Conservation (phyloP, 2,888 invertebrate genomes). For the Acronicta alni region DNA sequence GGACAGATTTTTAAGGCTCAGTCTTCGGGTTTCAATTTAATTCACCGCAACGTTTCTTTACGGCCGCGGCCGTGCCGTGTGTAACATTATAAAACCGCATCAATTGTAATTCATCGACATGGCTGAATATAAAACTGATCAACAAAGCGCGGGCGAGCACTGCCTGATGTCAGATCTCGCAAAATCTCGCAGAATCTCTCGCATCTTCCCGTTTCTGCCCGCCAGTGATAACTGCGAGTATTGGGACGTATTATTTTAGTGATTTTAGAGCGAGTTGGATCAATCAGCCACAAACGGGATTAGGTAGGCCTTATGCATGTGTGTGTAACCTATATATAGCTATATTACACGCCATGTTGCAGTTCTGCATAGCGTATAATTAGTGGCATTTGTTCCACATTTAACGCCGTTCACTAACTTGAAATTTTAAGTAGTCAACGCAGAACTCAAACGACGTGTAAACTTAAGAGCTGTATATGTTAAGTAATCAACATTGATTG, state of each 20-base stretch:
- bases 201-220: constrained; percentile 9
- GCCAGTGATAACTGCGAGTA: not conserved
- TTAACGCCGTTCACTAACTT: constrained; percentile 44
- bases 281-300: constrained; percentile 57
- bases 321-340: constrained; percentile 36
- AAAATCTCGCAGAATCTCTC: constrained; percentile 25
- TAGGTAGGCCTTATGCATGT: constrained; percentile 46
- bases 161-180: constrained; percentile 17
- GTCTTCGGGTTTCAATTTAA: constrained; percentile 29
- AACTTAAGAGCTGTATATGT: constrained; percentile 25
- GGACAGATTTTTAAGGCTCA: constrained; percentile 19
- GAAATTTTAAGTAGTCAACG: constrained; percentile 38
- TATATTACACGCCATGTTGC: constrained; percentile 45
- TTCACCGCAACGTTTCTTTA: constrained; percentile 32
- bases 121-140: constrained; percentile 41
- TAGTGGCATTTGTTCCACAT: constrained; percentile 48
- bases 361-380: constrained; percentile 40
- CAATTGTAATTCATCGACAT: constrained; percentile 54
- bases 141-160: constrained; percentile 31
- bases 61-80: constrained; percentile 9
- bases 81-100: constrained; percentile 43
- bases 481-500: constrained; percentile 43
- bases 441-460: constrained; percentile 28
- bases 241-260: constrained; percentile 50
- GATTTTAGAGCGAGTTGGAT: constrained; percentile 51